Percentiles rank a stretch among this genome's conserved stretches.
Conservation (phyloP, 2,888 invertebrate genomes). For the Hemicrepidius hirtus region DNA sequence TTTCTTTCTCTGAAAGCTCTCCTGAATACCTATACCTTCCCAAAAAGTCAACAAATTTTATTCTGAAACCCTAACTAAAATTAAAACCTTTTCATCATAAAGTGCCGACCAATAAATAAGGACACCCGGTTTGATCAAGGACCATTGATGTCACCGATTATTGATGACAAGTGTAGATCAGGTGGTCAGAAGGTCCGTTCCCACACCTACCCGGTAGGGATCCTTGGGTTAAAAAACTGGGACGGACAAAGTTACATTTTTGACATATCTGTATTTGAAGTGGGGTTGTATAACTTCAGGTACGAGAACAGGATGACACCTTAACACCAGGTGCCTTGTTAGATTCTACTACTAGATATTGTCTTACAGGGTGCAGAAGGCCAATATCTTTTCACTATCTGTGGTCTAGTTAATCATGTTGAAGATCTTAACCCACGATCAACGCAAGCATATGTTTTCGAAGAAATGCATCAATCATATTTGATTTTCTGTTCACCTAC, state of each 20-base stretch:
- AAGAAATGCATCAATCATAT: constrained; percentile 33
- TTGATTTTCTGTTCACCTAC: constrained; percentile 25
- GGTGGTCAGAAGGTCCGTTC: constrained; percentile 61
- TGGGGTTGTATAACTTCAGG: constrained; percentile 42
- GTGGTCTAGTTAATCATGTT: constrained; percentile 29
- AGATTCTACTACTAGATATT: constrained; percentile 42
- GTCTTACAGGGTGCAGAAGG: constrained; percentile 38
- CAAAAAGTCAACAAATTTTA: constrained; percentile 5
- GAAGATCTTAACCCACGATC: constrained; percentile 19
- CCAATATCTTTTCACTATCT: constrained; percentile 34
- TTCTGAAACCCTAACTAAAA: neutral
- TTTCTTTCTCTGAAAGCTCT: neutral
- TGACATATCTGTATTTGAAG: constrained; percentile 50
- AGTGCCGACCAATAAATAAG: constrained; percentile 55
- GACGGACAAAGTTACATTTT: constrained; percentile 55
- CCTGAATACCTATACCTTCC: neutral
- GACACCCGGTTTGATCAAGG: constrained; percentile 58
- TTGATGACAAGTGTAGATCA: constrained; percentile 71
- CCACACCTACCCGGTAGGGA: constrained; percentile 67
- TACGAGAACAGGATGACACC: constrained; percentile 37
- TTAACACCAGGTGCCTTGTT: constrained; percentile 44
- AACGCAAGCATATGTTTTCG: constrained; percentile 31
- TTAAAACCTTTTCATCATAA: constrained; percentile 29
- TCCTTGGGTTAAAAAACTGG: constrained; percentile 44
- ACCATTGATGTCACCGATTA: constrained; percentile 70